Evolutionary conservation across 1,140 invertebrate species (phyloP), one percentile per base, ranked within the genome.

Genomic region (Drosophila pseudoobscura): DNA sequence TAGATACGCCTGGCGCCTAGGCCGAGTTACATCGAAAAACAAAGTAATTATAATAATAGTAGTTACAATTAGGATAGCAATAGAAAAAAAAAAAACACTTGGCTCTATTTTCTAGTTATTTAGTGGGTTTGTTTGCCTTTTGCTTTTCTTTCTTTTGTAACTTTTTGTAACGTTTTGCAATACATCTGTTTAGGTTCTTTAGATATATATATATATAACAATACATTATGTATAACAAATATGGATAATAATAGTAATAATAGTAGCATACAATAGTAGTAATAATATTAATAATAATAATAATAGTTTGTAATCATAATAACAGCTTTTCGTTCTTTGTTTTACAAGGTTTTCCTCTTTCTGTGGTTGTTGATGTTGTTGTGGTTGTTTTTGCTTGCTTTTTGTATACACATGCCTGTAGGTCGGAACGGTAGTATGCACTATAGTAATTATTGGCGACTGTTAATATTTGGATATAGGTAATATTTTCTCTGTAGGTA

Each of bases 191-290:
- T 72, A 50, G 57, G 35, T 49, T 57, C 24, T 70, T 69, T 52
- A 68, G 56, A 64, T 49, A 58, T 85, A 63, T 74, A 85, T 75
- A 74, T 79, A 77, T 75, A 87, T 85, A 85, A 85, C 80, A 85
- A 87, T 85, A 85, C 80, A 87, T 78, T 87, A 85, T 78, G 78
- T 59, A 80, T 90, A 90, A 90, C 88, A 90, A 90, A 90, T 90
- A 90, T 84, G 69, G 89, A 89, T 88, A 77, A 62, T 65, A 84
- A 87, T 63, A 59, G 75, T 69, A 75, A 56, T 69, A 63, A 73
- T 73, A 75, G 55, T 79, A 84, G 80, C 79, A 78, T 82, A 84
- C 46, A 61, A 54, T 60, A 72, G 80, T 70, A 82, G 62, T 84
- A 73, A 85, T 84, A 84, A 77, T 79, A 17, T 17, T 17, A 84